Evolutionary conservation across 2,113 vertebrate genomes (phyloP), one percentile per base, ranked within the genome.

Genomic region (Guaruba guarouba): DNA sequence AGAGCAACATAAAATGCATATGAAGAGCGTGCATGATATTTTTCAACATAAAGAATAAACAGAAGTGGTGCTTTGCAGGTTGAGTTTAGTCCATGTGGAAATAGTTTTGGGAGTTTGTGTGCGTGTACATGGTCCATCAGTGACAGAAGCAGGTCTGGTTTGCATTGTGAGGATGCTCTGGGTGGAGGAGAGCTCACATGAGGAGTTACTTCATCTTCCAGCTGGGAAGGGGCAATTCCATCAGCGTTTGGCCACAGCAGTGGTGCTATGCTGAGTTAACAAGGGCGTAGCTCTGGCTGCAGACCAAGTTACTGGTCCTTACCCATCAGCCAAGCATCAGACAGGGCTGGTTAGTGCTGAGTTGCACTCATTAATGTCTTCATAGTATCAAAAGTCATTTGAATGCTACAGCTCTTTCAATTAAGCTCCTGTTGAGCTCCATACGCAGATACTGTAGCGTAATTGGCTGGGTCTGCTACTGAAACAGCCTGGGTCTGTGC

Each of bases 391-490:
- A 77, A 83, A 85, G 85, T 85, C 57, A 84, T 90, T 96, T 94
- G 71, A 95, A 92, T 92, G 59, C 87, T 76, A 2, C 61, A 46
- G 81, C 84, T 87, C 92, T 90, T 55, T 95, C 82, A 92, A 3
- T 95, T 87, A 96, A 86, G 93, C 69, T 86, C 87, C 86, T 6
- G 70, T 39, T 51, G 85, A 94, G 82, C 74, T 95, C 67, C 55
- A 8, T 37, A 35, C 43, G 25, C 62, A n/a, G 61, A 92, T 52
- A 88, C 57, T 88, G 91, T 88, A 76, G 28, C 4, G 7, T 85
- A 93, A 91, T 95, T 97, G 96, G 82, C 86, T 88, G 63, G 68
- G 82, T 9, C 71, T 81, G 73, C 85, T 90, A 11, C 85, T 43
- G 54, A 37, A 88, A 92, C 92, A 88, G 82, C 54, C 93, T 84